Percentiles rank a stretch among this genome's conserved stretches.
Evolutionary conservation across 2,888 invertebrate genomes (phyloP).

Genomic region (Myopa tessellatipennis): DNA sequence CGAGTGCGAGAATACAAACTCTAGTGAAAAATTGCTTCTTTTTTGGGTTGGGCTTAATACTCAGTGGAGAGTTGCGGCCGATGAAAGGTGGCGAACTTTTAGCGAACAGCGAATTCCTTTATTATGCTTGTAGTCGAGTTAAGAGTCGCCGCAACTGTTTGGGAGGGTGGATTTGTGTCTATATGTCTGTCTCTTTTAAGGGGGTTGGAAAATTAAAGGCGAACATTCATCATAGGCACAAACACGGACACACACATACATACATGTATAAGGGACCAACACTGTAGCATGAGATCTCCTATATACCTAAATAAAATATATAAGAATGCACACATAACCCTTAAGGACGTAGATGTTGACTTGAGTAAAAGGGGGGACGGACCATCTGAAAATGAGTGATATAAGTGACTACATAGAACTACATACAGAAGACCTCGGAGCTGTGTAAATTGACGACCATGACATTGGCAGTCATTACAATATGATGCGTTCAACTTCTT

Average conservation of each 20-base stretch:
- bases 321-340: background rate
- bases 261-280: background rate
- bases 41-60: slow-evolving; percentile 40
- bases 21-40: background rate
- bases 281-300: background rate
- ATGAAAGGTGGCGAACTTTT: background rate
- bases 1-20: background rate
- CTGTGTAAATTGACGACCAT: no score
- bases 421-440: background rate
- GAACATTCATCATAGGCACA: slow-evolving; percentile 13
- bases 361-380: background rate
- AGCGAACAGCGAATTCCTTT: slow-evolving; percentile 26
- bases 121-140: slow-evolving; percentile 3
- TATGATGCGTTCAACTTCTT: no score
- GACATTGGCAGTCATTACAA: no score
- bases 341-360: background rate
- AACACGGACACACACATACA: background rate
- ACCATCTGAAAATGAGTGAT: background rate
- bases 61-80: slow-evolving; percentile 40
- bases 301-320: slow-evolving; percentile 2
- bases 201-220: slow-evolving; percentile 29
- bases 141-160: background rate
- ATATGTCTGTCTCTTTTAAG: background rate
- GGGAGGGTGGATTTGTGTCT: slow-evolving; percentile 21
- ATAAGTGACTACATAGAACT: no score